phyloP scores from a whole-genome alignment of 2,113 vertebrate genomes.

The Fulmarus glacialis region DNA sequence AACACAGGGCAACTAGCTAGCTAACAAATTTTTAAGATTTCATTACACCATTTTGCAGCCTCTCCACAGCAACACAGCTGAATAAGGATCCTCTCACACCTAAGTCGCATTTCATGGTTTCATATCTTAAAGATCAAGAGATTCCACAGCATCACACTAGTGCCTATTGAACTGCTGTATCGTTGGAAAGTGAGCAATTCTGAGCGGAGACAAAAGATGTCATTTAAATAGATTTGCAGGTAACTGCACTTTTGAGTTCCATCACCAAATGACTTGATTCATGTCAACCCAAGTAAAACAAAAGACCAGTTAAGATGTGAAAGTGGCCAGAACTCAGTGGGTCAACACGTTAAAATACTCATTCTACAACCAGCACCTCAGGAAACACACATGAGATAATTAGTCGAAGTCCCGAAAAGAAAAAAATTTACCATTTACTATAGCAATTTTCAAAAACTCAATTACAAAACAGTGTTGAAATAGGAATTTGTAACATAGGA shows the following conservation, averaged over 20 bases:
- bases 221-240: neutral
- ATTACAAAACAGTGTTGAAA: neutral
- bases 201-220: neutral
- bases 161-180: neutral
- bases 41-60: neutral
- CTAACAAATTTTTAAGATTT: neutral
- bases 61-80: neutral
- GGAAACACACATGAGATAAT: neutral
- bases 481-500: neutral
- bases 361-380: neutral
- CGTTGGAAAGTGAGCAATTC: neutral
- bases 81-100: neutral
- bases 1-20: neutral
- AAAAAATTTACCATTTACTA: neutral
- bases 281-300: neutral
- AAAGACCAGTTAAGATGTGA: neutral
- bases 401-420: neutral
- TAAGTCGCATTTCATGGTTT: neutral
- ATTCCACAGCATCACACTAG: neutral
- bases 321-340: neutral
- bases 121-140: neutral
- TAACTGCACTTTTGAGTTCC: neutral
- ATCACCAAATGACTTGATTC: neutral
- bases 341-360: neutral
- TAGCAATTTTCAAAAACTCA: neutral